Evolutionary conservation across 2,888 invertebrate species (phyloP), one percentile per base, ranked within the genome.

Genomic region (Eristalis arbustorum): DNA sequence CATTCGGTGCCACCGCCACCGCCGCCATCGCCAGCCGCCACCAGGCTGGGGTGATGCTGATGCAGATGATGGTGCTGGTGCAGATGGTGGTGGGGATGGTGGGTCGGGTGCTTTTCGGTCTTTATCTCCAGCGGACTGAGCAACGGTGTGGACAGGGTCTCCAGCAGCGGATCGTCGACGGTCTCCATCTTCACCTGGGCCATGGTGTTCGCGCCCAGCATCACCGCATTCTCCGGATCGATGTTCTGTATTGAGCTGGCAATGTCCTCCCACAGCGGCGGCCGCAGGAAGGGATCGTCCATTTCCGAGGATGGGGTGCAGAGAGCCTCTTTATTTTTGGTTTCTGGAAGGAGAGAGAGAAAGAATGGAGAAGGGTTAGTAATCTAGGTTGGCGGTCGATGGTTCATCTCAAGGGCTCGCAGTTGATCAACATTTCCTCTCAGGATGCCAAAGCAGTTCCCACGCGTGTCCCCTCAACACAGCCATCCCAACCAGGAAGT

Each of bases 261-360:
- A 92, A 98, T 97, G 94, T 98, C 97, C 93, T 98, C 97, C 98
- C 98, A 98, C 59, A 97, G 94, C 40, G 97, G 96, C 62, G 97
- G 97, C 90, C 97, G 96, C 89, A 97, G 95, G 93, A 97, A 97
- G 73, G 96, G 96, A 93, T 98, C 97, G 93, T 98, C 97, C 79
- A 92, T 91, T 84, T 92, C 92, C 69, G 89, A 89, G 72, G 91
- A 92, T 42, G 89, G 89, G 78, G 90, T 89, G 87, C 91, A 90
- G 88, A 91, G 91, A 90, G 91, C 91, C 91, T 93, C 93, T 91
- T 92, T 92, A 89, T 91, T 91, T 92, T 92, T 92, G 91, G 91
- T 91, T 89, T 93, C 92, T 92, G 66, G 8, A 75, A 75, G n/a
- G 13, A 8, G 56, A 73, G 31, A 61, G 8, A 28, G 6, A n/a